Evolutionary conservation across 2,888 invertebrate genomes (phyloP), one percentile per base, ranked within the genome.

Genomic region (Pterostichus niger): DNA sequence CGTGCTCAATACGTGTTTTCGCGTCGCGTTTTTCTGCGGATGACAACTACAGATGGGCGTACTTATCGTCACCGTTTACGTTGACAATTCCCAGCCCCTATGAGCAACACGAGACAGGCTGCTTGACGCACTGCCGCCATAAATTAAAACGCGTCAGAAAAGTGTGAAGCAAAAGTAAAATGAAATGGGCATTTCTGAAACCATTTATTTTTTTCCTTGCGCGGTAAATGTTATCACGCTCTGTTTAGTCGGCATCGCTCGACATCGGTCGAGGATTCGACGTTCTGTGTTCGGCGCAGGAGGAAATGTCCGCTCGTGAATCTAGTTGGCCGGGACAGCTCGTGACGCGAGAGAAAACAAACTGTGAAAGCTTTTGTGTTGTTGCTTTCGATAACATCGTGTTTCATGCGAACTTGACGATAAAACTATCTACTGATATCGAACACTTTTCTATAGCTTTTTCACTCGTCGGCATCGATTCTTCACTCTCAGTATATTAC

Each of bases 1-100:
- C 82, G 82, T 82, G 82, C 82, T 82, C 82, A 82, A 82, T 82
- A 82, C 82, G 82, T 82, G 82, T 82, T 82, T 82, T 82, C 82
- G 82, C 73, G 82, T 59, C 82, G 81, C 59, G 73, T 75, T 82
- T 82, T 75, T 82, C 82, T 82, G 82, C 75, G 49, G 75, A 82
- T 82, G 82, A 82, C 82, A 82, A 82, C 82, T 75, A 82, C 82
- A 82, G 82, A 82, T 82, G 82, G 82, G 75, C 75, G 61, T 82
- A 82, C 82, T 82, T 82, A 82, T 82, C 82, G 82, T 59, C 82
- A 75, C 33, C 82, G 82, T 61, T 82, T 82, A 52, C 82, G 82
- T 59, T 82, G 82, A 82, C 82, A 80, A 71, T 80, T 54, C 68
- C 68, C 80, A 15, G 15, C 80, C 80, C 80, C 71, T 80, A 80